Percentiles rank a stretch among this genome's conserved stretches.
These are phyloP conservation scores for Oryzaephilus surinamensis DNA, from an alignment of 1,140 invertebrate genomes.

Conservation along the genomic window DNA sequence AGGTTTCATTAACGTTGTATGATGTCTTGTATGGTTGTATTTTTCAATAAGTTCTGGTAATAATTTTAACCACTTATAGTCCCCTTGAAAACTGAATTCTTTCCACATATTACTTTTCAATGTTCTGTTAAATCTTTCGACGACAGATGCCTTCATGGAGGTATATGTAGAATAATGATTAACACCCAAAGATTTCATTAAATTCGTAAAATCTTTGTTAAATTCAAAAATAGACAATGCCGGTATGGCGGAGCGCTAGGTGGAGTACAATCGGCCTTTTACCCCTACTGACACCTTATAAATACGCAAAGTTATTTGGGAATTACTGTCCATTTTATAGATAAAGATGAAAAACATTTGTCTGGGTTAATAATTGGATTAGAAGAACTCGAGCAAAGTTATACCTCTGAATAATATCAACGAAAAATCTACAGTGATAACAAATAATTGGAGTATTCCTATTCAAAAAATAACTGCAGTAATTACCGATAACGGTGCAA, in stretches of 20 bases:
- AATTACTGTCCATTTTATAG: no score
- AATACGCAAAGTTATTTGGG: no score
- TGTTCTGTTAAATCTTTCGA: slow-evolving; percentile 39
- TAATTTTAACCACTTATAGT: slow-evolving; percentile 34
- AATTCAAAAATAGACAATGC: no score
- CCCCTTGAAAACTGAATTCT: slow-evolving; percentile 36
- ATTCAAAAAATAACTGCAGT: neutral
- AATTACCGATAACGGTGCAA: slow-evolving; percentile 1
- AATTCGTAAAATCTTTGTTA: no score
- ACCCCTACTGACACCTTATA: no score
- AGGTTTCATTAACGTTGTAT: slow-evolving; percentile 37
- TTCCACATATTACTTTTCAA: slow-evolving; percentile 38
- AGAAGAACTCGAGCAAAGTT: no score
- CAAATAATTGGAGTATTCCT: neutral
- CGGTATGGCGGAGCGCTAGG: no score
- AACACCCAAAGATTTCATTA: slow-evolving; percentile 8
- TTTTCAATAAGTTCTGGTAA: slow-evolving; percentile 30
- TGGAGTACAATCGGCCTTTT: no score
- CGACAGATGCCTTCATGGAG: slow-evolving; percentile 37
- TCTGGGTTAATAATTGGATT: no score
- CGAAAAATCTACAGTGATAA: no score
- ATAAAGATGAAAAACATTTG: no score
- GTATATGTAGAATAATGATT: slow-evolving; percentile 38
- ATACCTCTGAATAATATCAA: no score
- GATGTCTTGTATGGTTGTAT: slow-evolving; percentile 38